Percentiles rank a stretch among this genome's conserved stretches.
These are phyloP conservation scores for Carabus problematicus DNA, from an alignment of 2,888 invertebrate genomes.

Conservation along the genomic window DNA sequence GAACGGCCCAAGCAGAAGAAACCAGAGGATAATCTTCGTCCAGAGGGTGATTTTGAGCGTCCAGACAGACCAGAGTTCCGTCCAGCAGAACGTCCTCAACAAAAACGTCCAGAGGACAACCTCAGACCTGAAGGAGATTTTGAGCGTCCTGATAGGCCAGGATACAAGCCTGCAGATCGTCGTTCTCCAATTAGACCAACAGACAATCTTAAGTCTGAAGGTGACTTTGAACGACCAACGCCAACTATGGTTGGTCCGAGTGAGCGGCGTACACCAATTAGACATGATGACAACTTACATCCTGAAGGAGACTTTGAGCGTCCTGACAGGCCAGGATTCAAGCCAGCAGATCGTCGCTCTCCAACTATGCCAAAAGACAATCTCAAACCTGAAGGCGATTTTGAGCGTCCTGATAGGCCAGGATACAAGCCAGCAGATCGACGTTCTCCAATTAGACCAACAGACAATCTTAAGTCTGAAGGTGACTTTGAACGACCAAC, in stretches of 20 bases:
- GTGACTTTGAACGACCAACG: conserved; percentile 57
- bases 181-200: conserved; percentile 58
- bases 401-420: conserved; percentile 55
- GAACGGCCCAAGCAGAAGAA: conserved; percentile 57
- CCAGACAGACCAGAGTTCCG: conserved; percentile 58
- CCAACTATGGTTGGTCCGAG: conserved; percentile 61
- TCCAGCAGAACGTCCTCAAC: conserved; percentile 59
- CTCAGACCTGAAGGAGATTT: conserved; percentile 69
- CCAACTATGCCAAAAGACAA: conserved; percentile 66
- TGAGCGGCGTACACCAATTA: conserved; percentile 61
- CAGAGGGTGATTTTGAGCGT: conserved; percentile 62
- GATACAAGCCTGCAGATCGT: conserved; percentile 57
- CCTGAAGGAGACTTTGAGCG: conserved; percentile 61
- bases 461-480: conserved; percentile 61
- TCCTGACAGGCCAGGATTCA: conserved; percentile 55
- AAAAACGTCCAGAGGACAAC: conserved; percentile 65
- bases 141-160: conserved; percentile 58
- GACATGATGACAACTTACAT: conserved; percentile 64
- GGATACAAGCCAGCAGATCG: conserved; percentile 54
- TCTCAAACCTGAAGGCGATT: conserved; percentile 65
- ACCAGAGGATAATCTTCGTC: conserved; percentile 61
- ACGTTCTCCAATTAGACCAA: conserved; percentile 56
- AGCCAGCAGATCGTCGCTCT: conserved; percentile 61
- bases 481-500: conserved; percentile 60
- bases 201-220: conserved; percentile 66